Base-by-base conservation (phyloP, 2,113 vertebrate species). In the Puma concolor region DNA sequence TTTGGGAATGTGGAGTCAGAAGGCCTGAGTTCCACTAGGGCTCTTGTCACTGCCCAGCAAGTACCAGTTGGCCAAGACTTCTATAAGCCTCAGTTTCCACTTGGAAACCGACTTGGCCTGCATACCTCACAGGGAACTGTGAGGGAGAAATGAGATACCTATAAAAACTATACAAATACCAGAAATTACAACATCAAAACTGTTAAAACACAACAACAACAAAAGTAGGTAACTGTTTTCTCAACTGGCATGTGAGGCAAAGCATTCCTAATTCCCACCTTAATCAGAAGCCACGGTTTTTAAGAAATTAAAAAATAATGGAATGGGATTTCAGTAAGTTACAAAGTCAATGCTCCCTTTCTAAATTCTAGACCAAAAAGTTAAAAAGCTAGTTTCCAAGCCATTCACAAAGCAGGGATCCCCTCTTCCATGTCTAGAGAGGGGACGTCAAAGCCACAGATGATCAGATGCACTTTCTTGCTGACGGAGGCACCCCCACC, bases 281-380 rank as follows among this genome's bases (percentile, higher is more conserved):
- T 69, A 83, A 63, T 41, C 19, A 77, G 41, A 25, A 96, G 36
- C n/a, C 72, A 83, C 1, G 67, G 90, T 74, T 91, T 69, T 36
- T 84, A 5, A 88, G 89, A 96, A 85, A 48, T 69, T 82, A 81
- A 84, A 71, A 92, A 72, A 88, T 38, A 77, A 96, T 31, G 52
- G 29, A 83, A 88, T 60, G 50, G 66, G 44, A 83, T 77, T 91
- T 80, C 54, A 91, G 10, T 41, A 17, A 69, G 38, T 71, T 67
- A 36, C 13, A 88, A 16, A 96, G 57, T n/a, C 64, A 87, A 86
- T 13, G n/a, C 60, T 95, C 95, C 38, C 60, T 94, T 91, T 95
- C 76, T 87, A 87, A 92, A 90, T 64, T 88, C 72, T 17, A 94
- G 23, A 31, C 2, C 33, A 52, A 36, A 54, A 96, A 71, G 23